Base-by-base conservation (phyloP, 2,888 invertebrate species). In the Eristalis tenax region DNA sequence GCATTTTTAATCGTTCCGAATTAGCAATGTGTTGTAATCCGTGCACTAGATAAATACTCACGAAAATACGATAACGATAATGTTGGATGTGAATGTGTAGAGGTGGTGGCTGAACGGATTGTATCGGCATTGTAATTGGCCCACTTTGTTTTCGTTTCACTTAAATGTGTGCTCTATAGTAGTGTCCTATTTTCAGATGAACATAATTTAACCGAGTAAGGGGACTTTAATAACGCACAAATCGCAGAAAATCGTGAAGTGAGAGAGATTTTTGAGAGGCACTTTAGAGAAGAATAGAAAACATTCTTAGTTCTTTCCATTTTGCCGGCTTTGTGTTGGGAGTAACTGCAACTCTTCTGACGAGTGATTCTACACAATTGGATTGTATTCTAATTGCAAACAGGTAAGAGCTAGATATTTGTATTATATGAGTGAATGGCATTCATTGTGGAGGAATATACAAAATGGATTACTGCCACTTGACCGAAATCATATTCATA, bases 1-100 rank as follows among this genome's bases (percentile, higher is more conserved):
- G 63, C 68, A 87, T 83, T 79, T 79, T 83, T 87, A 79, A 87
- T 76, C 75, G 76, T 73, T 83, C 75, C 71, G 75, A 86, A 83
- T 83, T 76, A 76, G 75, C 73, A 71, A 83, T 87, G 73, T 71
- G 61, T 50, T 75, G 79, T 38, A 65, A 79, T 63, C 26, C 59
- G 61, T 83, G 79, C 79, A 71, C 35, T 87, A 59, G 78, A 83
- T 83, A 76, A 79, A 76, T 76, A 75, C 75, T 75, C 64, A 32
- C 38, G 75, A 78, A 82, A 28, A 74, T 70, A 70, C 50, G 59
- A 66, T 43, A 50, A 68, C 18, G 40, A 43, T 57, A 64, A 40
- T 22, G 50, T 40, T 70, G 18, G 3, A 26, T 26, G 61, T 68
- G 57, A 18, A 32, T 26, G 23, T 71, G 40, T 35, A 71, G 57